These are phyloP conservation scores for Cotesia chilonis DNA, from an alignment of 1,140 invertebrate genomes.

Conservation along the genomic window DNA sequence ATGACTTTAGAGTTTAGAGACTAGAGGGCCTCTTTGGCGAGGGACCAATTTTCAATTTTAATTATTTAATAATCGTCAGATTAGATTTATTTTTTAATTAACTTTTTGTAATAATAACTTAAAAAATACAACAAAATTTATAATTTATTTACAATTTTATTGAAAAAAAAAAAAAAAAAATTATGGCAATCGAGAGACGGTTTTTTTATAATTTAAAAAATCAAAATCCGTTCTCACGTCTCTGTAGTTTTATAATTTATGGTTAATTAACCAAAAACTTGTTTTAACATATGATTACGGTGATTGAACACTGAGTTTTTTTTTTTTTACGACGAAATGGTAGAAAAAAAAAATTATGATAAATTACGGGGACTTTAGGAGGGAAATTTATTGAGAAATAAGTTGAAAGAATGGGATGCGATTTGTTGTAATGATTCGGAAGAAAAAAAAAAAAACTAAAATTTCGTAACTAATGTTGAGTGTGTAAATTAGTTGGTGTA, in stretches of 20 bases:
- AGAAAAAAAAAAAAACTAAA: constrained; percentile 1
- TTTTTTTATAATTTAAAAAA: constrained; percentile 10
- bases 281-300: too few relatives aligned
- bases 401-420: too few relatives aligned
- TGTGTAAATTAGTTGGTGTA: too few relatives aligned
- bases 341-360: too few relatives aligned
- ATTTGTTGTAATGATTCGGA: too few relatives aligned
- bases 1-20: constrained; percentile 52
- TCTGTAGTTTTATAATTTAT: not conserved
- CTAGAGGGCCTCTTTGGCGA: constrained; percentile 64
- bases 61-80: constrained; percentile 25
- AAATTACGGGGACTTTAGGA: too few relatives aligned
- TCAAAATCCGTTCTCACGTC: not conserved
- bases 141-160: not conserved
- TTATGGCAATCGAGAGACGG: constrained; percentile 4
- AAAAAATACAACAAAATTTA: not conserved
- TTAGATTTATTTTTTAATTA: constrained; percentile 17
- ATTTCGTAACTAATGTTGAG: too few relatives aligned
- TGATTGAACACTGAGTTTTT: too few relatives aligned
- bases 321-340: too few relatives aligned
- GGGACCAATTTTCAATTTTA: constrained; percentile 47
- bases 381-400: too few relatives aligned
- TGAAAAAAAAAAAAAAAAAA: too few relatives aligned
- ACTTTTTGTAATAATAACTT: constrained; percentile 11
- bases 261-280: not conserved